Conservation (phyloP, 53 echinoderm and acorn worm genomes). For the Mesocentrotus franciscanus region DNA sequence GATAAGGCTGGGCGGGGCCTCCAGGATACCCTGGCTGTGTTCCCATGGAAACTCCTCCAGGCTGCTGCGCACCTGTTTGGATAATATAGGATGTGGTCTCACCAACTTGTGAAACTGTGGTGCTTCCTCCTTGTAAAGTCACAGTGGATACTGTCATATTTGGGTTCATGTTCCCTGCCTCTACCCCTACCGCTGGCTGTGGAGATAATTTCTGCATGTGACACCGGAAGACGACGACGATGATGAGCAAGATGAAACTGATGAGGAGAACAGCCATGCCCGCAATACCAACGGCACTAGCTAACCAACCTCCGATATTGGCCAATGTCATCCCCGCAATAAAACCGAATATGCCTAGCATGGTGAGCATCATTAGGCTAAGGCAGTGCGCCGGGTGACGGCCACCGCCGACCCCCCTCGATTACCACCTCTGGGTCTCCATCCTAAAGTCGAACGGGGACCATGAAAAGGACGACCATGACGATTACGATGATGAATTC, state of each 20-base stretch:
- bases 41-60: slow-evolving; percentile 25
- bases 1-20: background rate
- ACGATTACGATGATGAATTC: background rate
- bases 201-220: background rate
- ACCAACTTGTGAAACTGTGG: background rate
- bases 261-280: background rate
- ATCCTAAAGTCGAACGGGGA: no score
- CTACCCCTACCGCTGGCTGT: background rate
- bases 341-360: background rate
- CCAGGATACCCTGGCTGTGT: background rate
- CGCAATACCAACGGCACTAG: background rate
- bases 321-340: background rate
- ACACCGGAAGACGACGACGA: background rate
- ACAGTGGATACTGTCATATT: background rate
- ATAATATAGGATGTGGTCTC: background rate
- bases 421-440: background rate
- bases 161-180: background rate
- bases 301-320: background rate
- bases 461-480: no score
- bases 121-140: background rate
- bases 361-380: background rate
- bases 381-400: background rate
- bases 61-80: background rate
- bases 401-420: background rate
- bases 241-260: background rate